Conservation (phyloP, 2,797 vertebrate genomes). For the Pteronotus mesoamericanus region DNA sequence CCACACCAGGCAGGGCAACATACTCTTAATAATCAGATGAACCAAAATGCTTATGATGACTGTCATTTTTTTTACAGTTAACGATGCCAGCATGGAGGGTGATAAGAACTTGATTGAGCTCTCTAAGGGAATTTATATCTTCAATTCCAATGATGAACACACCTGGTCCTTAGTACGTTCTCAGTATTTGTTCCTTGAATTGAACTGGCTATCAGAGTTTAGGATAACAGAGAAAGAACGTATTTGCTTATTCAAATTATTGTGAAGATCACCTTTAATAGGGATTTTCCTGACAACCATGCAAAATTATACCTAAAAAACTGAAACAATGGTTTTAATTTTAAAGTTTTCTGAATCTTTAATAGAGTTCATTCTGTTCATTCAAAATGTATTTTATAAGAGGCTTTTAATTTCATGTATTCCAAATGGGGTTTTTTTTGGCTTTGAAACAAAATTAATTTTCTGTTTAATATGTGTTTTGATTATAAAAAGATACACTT, state of each 20-base stretch:
- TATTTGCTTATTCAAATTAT: not conserved
- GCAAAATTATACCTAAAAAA: conserved; percentile 22
- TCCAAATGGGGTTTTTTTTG: not conserved
- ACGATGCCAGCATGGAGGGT: not conserved
- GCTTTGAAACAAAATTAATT: conserved; percentile 26
- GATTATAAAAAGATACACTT: not conserved
- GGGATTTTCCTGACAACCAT: not conserved
- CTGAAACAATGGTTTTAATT: conserved; percentile 1
- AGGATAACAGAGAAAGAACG: not conserved
- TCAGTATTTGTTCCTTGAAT: not conserved
- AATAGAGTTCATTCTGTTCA: not conserved
- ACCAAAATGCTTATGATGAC: not conserved
- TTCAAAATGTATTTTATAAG: not conserved
- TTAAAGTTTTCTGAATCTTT: conserved; percentile 20
- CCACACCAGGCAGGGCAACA: not conserved
- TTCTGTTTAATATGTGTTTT: conserved; percentile 3
- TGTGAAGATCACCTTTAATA: not conserved
- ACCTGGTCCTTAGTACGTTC: not conserved
- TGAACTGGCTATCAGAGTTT: not conserved
- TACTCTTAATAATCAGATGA: not conserved
- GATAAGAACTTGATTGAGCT: not conserved
- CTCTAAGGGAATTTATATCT: not conserved
- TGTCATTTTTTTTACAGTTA: not conserved
- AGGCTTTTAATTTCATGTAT: not conserved
- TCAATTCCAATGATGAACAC: not conserved